phyloP scores from a whole-genome alignment of 1,140 invertebrate genomes.

The Pachypsylla venusta region DNA sequence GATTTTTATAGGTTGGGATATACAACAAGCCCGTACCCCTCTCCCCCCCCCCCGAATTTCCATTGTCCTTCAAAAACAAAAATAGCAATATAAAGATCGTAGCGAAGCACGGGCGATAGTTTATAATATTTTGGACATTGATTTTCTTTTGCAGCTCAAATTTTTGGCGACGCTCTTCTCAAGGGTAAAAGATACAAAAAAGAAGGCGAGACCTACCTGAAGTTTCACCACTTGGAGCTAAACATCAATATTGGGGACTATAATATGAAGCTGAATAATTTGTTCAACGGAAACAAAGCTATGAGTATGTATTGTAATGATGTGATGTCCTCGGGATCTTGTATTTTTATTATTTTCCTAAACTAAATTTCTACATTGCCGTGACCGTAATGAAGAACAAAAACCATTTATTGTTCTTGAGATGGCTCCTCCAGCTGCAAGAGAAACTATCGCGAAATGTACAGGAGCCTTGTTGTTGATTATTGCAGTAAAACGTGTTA shows the following conservation, averaged over 20 bases:
- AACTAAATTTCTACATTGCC: background rate
- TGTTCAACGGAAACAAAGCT: slow-evolving; percentile 25
- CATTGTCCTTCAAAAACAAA: no score
- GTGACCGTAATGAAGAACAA: background rate
- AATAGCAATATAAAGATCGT: no score
- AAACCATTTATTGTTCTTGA: background rate
- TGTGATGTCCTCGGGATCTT: background rate
- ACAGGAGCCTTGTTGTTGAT: no score
- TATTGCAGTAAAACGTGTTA: no score
- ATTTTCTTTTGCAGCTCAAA: slow-evolving; percentile 19
- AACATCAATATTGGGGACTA: slow-evolving; percentile 20
- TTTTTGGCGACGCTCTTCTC: slow-evolving; percentile 18
- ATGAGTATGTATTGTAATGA: slow-evolving; percentile 16
- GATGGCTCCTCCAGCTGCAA: background rate
- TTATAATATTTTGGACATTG: background rate
- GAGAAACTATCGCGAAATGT: no score
- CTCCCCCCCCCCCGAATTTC: no score
- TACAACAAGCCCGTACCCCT: no score
- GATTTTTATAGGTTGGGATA: no score
- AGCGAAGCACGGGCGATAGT: no score
- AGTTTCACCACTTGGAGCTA: slow-evolving; percentile 21
- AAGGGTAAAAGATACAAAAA: slow-evolving; percentile 16
- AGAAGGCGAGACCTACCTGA: slow-evolving; percentile 18
- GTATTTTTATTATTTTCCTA: background rate
- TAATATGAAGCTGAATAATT: slow-evolving; percentile 21